Evolutionary conservation across 2,113 vertebrate genomes (phyloP).

Genomic region (Orientallactaga bullata): DNA sequence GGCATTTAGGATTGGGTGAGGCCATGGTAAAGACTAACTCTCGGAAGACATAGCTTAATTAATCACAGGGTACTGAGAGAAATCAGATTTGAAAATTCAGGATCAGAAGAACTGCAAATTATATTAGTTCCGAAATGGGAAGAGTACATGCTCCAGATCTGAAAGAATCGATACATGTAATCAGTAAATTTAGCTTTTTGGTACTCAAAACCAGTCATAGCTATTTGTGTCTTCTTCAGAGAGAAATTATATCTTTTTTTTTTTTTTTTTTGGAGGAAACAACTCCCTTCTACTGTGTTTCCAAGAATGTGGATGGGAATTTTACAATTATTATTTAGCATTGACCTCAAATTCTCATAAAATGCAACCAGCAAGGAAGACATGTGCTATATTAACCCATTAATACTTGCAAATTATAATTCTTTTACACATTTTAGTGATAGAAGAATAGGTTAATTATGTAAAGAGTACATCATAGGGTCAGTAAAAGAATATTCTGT

Average conservation of each 20-base stretch:
- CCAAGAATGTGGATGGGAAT: slow-evolving; percentile 2
- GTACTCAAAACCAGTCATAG: slow-evolving; percentile 41
- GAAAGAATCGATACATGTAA: slow-evolving; percentile 20
- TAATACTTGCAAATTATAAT: slow-evolving; percentile 13
- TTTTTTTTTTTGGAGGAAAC: not conserved
- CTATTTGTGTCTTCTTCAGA: slow-evolving; percentile 48
- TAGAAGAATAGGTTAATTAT: slow-evolving; percentile 38
- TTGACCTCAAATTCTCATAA: slow-evolving; percentile 56
- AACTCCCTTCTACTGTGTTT: slow-evolving; percentile 12
- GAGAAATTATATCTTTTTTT: slow-evolving; percentile 39
- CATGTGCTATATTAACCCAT: slow-evolving; percentile 2
- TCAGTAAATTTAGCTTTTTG: slow-evolving; percentile 21
- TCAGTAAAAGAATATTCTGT: slow-evolving; percentile 42
- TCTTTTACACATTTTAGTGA: not conserved
- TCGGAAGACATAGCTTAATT: not conserved
- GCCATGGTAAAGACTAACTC: not conserved
- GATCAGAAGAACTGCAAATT: slow-evolving; percentile 2
- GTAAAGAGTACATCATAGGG: not conserved
- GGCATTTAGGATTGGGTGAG: not conserved
- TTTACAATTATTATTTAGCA: slow-evolving; percentile 33
- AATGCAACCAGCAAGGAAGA: slow-evolving; percentile 30
- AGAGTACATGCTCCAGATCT: not conserved
- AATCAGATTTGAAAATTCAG: not conserved
- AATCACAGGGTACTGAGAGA: not conserved
- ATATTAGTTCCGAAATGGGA: not conserved